Conservation (phyloP, 2,888 invertebrate species). For the Perithous albicinctus region DNA sequence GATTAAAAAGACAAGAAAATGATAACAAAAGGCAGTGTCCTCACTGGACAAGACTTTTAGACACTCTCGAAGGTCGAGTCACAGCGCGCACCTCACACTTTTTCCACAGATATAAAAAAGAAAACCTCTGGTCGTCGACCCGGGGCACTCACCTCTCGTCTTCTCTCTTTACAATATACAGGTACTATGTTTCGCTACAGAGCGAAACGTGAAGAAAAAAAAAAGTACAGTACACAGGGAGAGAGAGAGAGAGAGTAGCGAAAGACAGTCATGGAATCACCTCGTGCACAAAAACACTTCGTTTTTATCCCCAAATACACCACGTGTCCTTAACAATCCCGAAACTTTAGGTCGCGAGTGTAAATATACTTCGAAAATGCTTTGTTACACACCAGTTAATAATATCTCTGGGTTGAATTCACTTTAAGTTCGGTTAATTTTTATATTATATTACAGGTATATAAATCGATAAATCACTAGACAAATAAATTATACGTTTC, state of each 20-base stretch:
- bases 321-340: slow-evolving; percentile 23
- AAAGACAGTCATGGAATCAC: slow-evolving; percentile 49
- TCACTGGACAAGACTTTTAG: slow-evolving; percentile 46
- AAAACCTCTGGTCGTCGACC: slow-evolving; percentile 49
- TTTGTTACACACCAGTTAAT: background rate
- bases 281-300: slow-evolving; percentile 67
- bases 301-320: slow-evolving; percentile 32
- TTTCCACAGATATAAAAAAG: slow-evolving; percentile 31
- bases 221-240: slow-evolving; percentile 23
- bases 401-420: background rate
- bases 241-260: background rate
- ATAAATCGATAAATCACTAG: slow-evolving; percentile 49
- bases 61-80: slow-evolving; percentile 42
- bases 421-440: slow-evolving; percentile 11
- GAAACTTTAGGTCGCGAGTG: background rate
- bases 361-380: background rate
- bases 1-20: background rate
- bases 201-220: slow-evolving; percentile 33
- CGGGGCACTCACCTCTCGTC: slow-evolving; percentile 41
- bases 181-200: slow-evolving; percentile 50
- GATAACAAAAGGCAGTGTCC: slow-evolving; percentile 26
- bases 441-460: slow-evolving; percentile 10
- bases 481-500: slow-evolving; percentile 62
- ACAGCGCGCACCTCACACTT: slow-evolving; percentile 50
- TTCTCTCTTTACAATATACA: slow-evolving; percentile 33